phyloP scores from a whole-genome alignment of 2,797 vertebrate genomes.

The Mionectes olivaceus region DNA sequence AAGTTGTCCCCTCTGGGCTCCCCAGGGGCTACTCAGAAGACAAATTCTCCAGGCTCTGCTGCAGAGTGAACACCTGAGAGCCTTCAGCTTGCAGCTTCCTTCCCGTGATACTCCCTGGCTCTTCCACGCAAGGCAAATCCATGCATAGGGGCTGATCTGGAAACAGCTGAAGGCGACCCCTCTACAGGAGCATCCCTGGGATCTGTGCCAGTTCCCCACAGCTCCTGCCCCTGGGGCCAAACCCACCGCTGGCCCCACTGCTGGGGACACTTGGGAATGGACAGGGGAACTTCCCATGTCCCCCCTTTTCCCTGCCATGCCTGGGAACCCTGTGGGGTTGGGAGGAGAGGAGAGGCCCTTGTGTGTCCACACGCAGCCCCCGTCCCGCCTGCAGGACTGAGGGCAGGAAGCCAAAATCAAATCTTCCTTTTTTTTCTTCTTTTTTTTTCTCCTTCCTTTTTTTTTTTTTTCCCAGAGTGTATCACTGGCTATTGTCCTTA shows the following conservation, averaged over 20 bases:
- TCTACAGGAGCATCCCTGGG: neutral
- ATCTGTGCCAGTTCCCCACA: neutral
- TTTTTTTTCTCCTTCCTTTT: constrained; percentile 39
- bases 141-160: neutral
- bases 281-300: neutral
- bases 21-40: neutral
- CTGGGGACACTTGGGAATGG: neutral
- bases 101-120: accelerated
- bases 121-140: neutral
- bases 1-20: accelerated
- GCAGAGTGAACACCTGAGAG: neutral
- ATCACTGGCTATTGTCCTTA: constrained; percentile 86
- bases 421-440: constrained; percentile 58
- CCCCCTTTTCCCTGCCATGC: neutral
- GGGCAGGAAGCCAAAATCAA: constrained; percentile 78
- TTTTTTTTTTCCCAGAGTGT: constrained; percentile 86
- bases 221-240: neutral
- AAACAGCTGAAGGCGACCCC: accelerated
- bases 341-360: neutral
- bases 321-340: neutral
- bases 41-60: neutral
- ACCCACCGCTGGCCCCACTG: accelerated
- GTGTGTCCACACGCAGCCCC: neutral
- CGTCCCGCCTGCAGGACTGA: constrained; percentile 34
- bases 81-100: neutral